Evolutionary conservation across 2,797 vertebrate genomes (phyloP).

Genomic region (Eleutherodactylus coqui): DNA sequence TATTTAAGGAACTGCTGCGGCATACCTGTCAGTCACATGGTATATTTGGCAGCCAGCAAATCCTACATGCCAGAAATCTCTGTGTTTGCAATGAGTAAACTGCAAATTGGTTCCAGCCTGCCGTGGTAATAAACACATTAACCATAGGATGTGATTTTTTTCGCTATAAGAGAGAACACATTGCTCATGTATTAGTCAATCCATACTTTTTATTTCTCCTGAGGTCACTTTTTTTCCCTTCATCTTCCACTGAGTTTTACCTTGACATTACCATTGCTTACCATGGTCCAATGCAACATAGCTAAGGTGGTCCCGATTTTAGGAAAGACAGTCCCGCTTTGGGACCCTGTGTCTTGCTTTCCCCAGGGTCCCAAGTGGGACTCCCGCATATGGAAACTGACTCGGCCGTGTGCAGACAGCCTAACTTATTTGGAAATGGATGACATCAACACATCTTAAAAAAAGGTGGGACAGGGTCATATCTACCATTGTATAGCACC

Average conservation of each 20-base stretch:
- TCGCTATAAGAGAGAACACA: constrained; percentile 4
- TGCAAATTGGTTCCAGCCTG: constrained; percentile 35
- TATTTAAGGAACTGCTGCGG: not conserved
- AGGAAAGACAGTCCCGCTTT: no score
- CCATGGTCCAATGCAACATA: not conserved
- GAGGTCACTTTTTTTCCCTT: not conserved
- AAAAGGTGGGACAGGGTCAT: no score
- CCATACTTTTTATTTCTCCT: not conserved
- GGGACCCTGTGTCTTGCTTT: no score
- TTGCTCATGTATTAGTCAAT: not conserved
- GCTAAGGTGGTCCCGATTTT: not conserved
- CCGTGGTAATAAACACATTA: constrained; percentile 46
- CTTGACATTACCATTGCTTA: not conserved
- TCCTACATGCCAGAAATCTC: constrained; percentile 3
- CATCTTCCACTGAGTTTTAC: not conserved
- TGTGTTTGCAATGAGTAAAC: constrained; percentile 40
- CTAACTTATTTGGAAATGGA: no score
- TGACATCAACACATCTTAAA: no score
- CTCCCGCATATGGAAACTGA: no score
- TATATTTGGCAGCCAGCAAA: constrained; percentile 27
- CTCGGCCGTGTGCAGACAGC: no score
- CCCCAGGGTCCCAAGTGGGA: no score
- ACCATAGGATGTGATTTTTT: constrained; percentile 16
- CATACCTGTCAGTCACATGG: constrained; percentile 23
- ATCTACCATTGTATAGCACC: no score